Evolutionary conservation across 2,797 vertebrate genomes (phyloP).

Genomic region (Acridotheres tristis): DNA sequence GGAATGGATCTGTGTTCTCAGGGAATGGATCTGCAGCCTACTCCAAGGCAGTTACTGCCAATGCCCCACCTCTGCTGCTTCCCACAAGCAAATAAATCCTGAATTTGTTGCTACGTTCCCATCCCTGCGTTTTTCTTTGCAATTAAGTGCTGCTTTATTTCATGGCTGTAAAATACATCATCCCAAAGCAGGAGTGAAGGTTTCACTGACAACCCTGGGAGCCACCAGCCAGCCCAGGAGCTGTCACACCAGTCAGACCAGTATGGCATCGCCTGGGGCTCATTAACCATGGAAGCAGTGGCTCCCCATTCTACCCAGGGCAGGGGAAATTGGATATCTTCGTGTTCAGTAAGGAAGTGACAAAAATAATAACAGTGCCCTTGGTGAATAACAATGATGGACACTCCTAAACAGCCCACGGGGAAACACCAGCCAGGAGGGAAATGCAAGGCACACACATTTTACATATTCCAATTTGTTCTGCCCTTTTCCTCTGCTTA

Average conservation of each 20-base stretch:
- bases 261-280: neutral
- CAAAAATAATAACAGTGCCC: neutral
- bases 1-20: neutral
- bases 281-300: neutral
- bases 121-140: neutral
- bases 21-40: conserved; percentile 1
- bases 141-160: neutral
- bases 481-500: neutral
- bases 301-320: neutral
- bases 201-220: neutral
- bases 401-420: neutral
- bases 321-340: neutral
- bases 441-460: neutral
- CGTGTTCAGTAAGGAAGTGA: neutral
- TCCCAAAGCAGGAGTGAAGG: neutral
- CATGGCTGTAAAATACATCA: neutral
- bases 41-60: neutral
- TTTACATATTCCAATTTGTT: neutral
- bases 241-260: neutral
- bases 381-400: neutral
- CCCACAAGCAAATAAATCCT: neutral
- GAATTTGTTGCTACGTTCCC: neutral
- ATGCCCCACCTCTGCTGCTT: neutral
- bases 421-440: neutral
- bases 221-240: neutral